Conservation (phyloP, 2,888 invertebrate genomes). For the Patella depressa region DNA sequence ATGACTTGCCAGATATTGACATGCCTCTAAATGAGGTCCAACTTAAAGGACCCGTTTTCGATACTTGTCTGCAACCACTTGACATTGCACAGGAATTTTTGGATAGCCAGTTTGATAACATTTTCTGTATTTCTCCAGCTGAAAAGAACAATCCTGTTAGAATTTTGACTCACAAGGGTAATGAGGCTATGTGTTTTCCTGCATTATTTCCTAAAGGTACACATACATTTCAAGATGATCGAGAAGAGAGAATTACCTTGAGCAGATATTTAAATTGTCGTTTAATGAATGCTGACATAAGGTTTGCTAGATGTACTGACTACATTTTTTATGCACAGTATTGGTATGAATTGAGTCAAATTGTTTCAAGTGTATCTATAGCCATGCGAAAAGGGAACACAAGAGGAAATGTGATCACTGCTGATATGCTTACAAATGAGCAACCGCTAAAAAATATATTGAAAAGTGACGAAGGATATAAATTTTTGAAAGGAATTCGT, state of each 20-base stretch:
- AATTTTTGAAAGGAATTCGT: constrained; percentile 20
- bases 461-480: constrained; percentile 12
- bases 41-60: neutral
- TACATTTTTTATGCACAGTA: constrained; percentile 33
- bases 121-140: constrained; percentile 33
- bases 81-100: constrained; percentile 29
- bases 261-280: constrained; percentile 25
- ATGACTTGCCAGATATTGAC: neutral
- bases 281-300: constrained; percentile 19
- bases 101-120: constrained; percentile 24
- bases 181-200: constrained; percentile 30
- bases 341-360: constrained; percentile 25
- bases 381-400: constrained; percentile 24
- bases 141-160: constrained; percentile 28
- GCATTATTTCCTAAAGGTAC: constrained; percentile 27
- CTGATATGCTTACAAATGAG: constrained; percentile 17
- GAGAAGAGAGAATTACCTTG: constrained; percentile 11
- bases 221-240: constrained; percentile 15
- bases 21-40: neutral
- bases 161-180: constrained; percentile 21
- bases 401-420: constrained; percentile 15
- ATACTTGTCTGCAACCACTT: constrained; percentile 33
- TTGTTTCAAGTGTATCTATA: constrained; percentile 24
- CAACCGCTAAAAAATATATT: constrained; percentile 16
- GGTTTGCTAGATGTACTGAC: constrained; percentile 24